Evolutionary conservation across 2,113 vertebrate genomes (phyloP), one percentile per base, ranked within the genome.

Genomic region (Melanerpes aurifrons): DNA sequence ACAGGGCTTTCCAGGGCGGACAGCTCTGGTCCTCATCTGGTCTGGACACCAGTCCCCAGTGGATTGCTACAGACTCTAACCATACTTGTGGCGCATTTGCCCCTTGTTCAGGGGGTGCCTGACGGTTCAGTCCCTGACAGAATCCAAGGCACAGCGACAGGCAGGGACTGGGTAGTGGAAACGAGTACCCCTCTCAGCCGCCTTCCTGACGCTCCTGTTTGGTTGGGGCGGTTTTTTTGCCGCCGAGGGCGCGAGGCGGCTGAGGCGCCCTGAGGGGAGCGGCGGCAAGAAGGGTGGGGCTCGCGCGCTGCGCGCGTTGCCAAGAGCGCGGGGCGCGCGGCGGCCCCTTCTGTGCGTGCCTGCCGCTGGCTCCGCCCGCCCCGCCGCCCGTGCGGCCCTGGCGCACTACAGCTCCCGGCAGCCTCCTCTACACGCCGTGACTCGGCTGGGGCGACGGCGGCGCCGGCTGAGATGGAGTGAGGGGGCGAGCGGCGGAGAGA

Each of bases 381-480:
- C 40, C 21, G 29, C 40, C 72, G 21, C 17, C 67, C 21, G 40
- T 32, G 31, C 35, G 26, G 56, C 26, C 56, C 28, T 17, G 26
- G 56, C 72, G 71, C 87, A 98, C 98, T 98, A 97, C 98, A 97
- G 15, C 92, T 97, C 97, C 98, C 98, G 90, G 92, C 94, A 92
- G 82, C 1, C 93, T 40, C 7, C 48, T 92, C 90, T 82, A 84
- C 6, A 90, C 90, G 84, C 85, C 9, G 91, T 96, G 94, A 95
- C 93, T 88, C 79, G 68, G 70, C 93, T 63, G 87, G 67, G 59
- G 95, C 95, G 97, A 95, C 97, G 90, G 94, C 95, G 95, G 94
- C 96, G 96, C 89, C 25, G 90, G 90, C 88, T 93, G 89, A 87
- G 94, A 93, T 94, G 95, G 93, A 93, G 92, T 90, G 93, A 95